These are phyloP conservation scores for Aquatica leii DNA, from an alignment of 2,888 invertebrate species.

Conservation along the genomic window DNA sequence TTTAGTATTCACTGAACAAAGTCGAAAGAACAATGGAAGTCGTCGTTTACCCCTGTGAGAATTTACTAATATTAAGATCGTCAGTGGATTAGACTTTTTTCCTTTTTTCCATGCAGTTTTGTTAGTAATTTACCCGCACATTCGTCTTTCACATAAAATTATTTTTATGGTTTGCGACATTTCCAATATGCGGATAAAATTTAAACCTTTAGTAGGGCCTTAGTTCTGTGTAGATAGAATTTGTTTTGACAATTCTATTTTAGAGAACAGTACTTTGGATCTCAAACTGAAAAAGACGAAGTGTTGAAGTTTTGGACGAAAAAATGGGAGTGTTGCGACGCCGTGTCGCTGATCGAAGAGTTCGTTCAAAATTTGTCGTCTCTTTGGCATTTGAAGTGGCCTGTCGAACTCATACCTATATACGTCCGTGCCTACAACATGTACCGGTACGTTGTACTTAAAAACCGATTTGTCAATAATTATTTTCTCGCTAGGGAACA, in stretches of 20 bases:
- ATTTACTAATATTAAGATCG: too few species aligned
- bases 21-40: too few species aligned
- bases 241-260: slow-evolving; percentile 17
- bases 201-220: too few species aligned
- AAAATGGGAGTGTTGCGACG: slow-evolving; percentile 67
- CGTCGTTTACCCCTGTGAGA: too few species aligned
- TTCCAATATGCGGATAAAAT: too few species aligned
- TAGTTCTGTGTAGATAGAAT: too few species aligned
- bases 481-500: slow-evolving; percentile 62
- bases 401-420: slow-evolving; percentile 65
- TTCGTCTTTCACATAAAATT: too few species aligned
- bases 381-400: slow-evolving; percentile 74
- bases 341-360: slow-evolving; percentile 68
- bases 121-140: too few species aligned
- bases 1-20: too few species aligned
- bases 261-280: slow-evolving; percentile 69
- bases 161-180: too few species aligned
- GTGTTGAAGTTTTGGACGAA: slow-evolving; percentile 70
- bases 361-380: slow-evolving; percentile 66
- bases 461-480: slow-evolving; percentile 6
- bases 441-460: slow-evolving; percentile 47
- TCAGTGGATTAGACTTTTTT: too few species aligned
- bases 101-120: too few species aligned
- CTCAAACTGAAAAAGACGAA: slow-evolving; percentile 70
- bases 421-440: slow-evolving; percentile 70